A percentile compares a stretch with the other conserved stretches of the same genome.
Conservation (phyloP, 2,888 invertebrate genomes). For the Orthonevra nobilis region DNA sequence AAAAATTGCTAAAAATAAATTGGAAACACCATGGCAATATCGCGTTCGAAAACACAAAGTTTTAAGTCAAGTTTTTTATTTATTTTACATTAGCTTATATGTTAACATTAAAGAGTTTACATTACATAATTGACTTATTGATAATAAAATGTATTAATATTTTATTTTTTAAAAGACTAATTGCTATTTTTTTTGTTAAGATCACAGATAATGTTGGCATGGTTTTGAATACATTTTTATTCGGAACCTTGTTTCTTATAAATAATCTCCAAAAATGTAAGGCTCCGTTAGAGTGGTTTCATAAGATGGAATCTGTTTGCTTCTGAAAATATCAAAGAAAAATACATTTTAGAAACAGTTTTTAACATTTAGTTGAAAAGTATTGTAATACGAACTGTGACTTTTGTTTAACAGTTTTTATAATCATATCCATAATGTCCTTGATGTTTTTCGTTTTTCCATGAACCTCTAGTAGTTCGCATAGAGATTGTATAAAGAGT, state of each 20-base stretch:
- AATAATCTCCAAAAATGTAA: slow-evolving; percentile 77
- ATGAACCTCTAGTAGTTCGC: slow-evolving; percentile 73
- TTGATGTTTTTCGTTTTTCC: slow-evolving; percentile 75
- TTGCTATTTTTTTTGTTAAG: neutral
- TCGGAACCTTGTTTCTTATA: slow-evolving; percentile 61
- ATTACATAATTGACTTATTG: too few relatives aligned
- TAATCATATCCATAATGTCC: slow-evolving; percentile 76
- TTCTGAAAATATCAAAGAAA: slow-evolving; percentile 71
- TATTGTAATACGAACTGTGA: slow-evolving; percentile 72
- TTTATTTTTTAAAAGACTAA: too few relatives aligned
- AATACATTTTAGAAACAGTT: neutral
- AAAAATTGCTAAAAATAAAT: too few relatives aligned
- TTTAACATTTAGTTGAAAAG: neutral
- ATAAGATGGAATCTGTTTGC: slow-evolving; percentile 77
- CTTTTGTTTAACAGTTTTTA: slow-evolving; percentile 71
- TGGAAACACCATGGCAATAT: too few relatives aligned
- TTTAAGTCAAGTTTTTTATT: too few relatives aligned
- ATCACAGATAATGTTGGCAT: slow-evolving; percentile 29
- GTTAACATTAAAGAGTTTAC: too few relatives aligned
- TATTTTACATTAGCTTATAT: too few relatives aligned
- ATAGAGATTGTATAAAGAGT: slow-evolving; percentile 77
- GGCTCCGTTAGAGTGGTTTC: slow-evolving; percentile 77
- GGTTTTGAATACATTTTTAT: neutral
- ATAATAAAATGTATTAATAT: too few relatives aligned
- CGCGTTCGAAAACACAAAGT: too few relatives aligned